A percentile compares a stretch with the other conserved stretches of the same genome.
These are phyloP conservation scores for Archocentrus centrarchus DNA, from an alignment of 2,113 vertebrate genomes.

Conservation along the genomic window DNA sequence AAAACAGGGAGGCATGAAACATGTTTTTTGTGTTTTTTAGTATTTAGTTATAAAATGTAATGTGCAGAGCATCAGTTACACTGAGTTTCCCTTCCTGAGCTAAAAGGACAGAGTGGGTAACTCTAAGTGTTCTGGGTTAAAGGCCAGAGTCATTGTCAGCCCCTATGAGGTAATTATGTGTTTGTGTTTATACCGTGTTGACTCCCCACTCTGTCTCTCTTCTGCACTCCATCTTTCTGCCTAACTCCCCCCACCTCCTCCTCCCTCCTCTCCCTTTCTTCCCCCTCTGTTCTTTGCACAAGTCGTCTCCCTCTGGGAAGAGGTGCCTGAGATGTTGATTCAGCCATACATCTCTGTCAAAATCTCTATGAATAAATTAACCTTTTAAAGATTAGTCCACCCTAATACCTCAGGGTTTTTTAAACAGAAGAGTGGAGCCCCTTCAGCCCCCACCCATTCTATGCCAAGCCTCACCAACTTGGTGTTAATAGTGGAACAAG, in stretches of 20 bases:
- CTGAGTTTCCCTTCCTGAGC: conserved; percentile 35
- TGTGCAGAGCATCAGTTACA: conserved; percentile 19
- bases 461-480: conserved; percentile 81
- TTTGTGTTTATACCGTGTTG: conserved; percentile 83
- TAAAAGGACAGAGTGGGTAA: conserved; percentile 59
- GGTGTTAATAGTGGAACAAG: conserved; percentile 63
- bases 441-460: conserved; percentile 45
- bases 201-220: conserved; percentile 76
- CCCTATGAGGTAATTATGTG: conserved; percentile 83
- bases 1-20: background rate
- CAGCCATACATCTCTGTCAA: conserved; percentile 99
- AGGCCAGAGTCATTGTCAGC: conserved; percentile 79
- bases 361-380: conserved; percentile 99
- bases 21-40: conserved; percentile 25
- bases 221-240: conserved; percentile 75
- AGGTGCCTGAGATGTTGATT: conserved; percentile 87
- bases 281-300: conserved; percentile 77
- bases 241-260: conserved; percentile 32
- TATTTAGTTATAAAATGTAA: conserved; percentile 8
- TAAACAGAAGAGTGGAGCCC: conserved; percentile 87
- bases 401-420: conserved; percentile 97
- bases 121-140: conserved; percentile 69
- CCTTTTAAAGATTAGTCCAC: conserved; percentile 99
- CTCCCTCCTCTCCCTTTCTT: conserved; percentile 45
- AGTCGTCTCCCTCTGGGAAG: conserved; percentile 89